Conservation (phyloP, 2,888 invertebrate species). For the Oeneis ivallda region DNA sequence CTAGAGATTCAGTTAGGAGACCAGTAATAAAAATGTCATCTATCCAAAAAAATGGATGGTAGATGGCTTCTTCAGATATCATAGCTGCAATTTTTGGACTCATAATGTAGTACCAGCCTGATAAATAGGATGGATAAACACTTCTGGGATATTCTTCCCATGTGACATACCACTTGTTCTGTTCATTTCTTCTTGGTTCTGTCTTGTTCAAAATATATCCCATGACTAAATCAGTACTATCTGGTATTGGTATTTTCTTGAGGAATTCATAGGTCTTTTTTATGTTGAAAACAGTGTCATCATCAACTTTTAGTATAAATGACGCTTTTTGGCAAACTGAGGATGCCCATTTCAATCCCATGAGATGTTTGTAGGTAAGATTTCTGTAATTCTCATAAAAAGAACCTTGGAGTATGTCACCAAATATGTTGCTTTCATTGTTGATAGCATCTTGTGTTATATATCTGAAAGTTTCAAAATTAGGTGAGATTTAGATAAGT, state of each 20-base stretch:
- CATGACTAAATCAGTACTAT: conserved; percentile 64
- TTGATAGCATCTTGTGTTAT: conserved; percentile 80
- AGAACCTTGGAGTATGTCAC: conserved; percentile 88
- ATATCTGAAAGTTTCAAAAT: conserved; percentile 51
- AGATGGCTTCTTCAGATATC: conserved; percentile 79
- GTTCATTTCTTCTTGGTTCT: conserved; percentile 83
- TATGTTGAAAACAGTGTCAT: conserved; percentile 88
- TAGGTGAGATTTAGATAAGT: not conserved
- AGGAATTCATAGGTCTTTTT: conserved; percentile 67
- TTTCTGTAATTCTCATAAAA: conserved; percentile 90
- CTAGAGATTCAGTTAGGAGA: conserved; percentile 83
- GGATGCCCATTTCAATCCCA: conserved; percentile 89
- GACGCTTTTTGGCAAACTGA: conserved; percentile 82
- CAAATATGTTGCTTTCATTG: conserved; percentile 83
- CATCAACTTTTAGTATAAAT: conserved; percentile 90
- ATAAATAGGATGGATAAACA: conserved; percentile 88
- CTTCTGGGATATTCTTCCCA: conserved; percentile 82
- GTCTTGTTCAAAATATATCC: conserved; percentile 86
- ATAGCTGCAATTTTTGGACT: conserved; percentile 83
- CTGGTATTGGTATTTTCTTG: conserved; percentile 41
- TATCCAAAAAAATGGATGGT: conserved; percentile 92
- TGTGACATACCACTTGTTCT: conserved; percentile 91
- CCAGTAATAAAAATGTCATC: conserved; percentile 95
- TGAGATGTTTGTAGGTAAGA: conserved; percentile 90
- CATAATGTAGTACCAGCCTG: conserved; percentile 92